Conservation (phyloP, 2,888 invertebrate species). For the Zhengitettix transpicula region DNA sequence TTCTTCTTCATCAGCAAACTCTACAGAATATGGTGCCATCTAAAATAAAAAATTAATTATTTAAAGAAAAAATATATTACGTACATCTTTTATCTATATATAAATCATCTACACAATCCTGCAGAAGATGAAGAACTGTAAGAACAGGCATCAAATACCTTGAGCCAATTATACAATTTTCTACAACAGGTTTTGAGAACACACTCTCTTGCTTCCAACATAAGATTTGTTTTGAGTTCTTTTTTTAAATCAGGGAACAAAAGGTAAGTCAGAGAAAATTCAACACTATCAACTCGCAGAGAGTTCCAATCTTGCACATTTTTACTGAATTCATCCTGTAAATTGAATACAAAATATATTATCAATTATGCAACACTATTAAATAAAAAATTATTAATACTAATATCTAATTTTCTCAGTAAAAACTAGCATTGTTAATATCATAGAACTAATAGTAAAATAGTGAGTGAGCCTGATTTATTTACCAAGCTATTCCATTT, state of each 20-base stretch:
- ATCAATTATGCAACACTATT: no score
- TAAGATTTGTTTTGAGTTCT: slow-evolving; percentile 62
- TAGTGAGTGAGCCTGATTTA: no score
- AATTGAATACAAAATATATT: background rate
- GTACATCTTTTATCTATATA: background rate
- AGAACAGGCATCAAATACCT: slow-evolving; percentile 25
- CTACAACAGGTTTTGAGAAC: slow-evolving; percentile 70
- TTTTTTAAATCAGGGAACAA: slow-evolving; percentile 78
- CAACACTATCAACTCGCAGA: slow-evolving; percentile 71
- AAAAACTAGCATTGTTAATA: no score
- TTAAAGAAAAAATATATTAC: background rate
- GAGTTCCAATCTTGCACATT: slow-evolving; percentile 93
- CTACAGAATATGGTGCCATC: slow-evolving; percentile 64
- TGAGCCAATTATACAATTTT: slow-evolving; percentile 80
- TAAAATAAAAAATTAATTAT: slow-evolving; percentile 14
- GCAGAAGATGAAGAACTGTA: background rate
- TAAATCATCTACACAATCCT: background rate
- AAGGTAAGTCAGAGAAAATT: slow-evolving; percentile 70
- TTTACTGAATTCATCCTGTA: slow-evolving; percentile 80
- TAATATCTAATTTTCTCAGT: no score
- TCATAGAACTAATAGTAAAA: no score
- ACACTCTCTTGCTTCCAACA: slow-evolving; percentile 75
- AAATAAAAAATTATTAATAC: no score
- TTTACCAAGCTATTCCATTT: no score
- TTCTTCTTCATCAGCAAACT: slow-evolving; percentile 66